Evolutionary conservation across 2,113 vertebrate species (phyloP), one percentile per base, ranked within the genome.

Genomic region (Cebidichthys violaceus): DNA sequence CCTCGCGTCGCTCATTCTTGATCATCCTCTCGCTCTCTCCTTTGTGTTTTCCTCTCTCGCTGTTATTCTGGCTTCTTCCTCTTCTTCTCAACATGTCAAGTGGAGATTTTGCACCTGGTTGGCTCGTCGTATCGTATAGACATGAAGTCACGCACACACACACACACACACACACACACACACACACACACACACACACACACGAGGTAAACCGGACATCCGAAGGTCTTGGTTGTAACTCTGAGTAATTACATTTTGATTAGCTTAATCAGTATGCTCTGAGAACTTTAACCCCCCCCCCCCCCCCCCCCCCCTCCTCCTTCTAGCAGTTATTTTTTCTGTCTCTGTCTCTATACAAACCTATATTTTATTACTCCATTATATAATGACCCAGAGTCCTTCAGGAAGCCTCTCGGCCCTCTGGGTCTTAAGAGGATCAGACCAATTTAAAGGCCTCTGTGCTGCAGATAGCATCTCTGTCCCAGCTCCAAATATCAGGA

Each of bases 161-260:
- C 64, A 52, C 67, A 54, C 54, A 27, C n/a, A 27, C 54, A 11
- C 57, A 35, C 64, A 52, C 67, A 54, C 54, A 27, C 11, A 27
- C n/a, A 13, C 57, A 37, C 64, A 54, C 60, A 45, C 55, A 29
- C 24, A 29, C 55, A 13, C 59, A 37, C 64, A 54, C 67, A 54
- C 64, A 20, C 79, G 55, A 37, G 54, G 29, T 54, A 18, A 60
- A 70, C 72, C 76, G 59, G 86, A 91, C 76, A 68, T 85, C 83
- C 70, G 41, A 69, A 73, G 57, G 65, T 69, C 64, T 71, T 1
- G 27, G 33, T 74, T 65, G 47, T 83, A 80, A 69, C 59, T 83
- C 79, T 77, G 79, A 94, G 93, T 96, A 95, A 97, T 96, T 97
- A 94, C 91, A 93, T 93, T 95, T 88, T 96, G 96, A 95, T 95